Base-by-base conservation (phyloP, 2,797 vertebrate genomes). In the Galagoides demidoff region DNA sequence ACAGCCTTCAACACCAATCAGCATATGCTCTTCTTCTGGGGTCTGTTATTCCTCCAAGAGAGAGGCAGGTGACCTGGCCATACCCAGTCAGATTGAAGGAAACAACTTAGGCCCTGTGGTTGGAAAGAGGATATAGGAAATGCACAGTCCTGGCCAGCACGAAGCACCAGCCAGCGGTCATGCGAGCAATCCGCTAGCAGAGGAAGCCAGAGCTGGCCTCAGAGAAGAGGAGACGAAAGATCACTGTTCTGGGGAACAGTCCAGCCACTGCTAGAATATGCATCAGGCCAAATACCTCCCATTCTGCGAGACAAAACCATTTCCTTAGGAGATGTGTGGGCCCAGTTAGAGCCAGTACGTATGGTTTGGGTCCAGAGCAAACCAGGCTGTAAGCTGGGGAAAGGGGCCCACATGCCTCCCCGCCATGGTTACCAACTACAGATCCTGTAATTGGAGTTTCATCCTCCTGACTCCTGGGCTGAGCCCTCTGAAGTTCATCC, bases 361-460 rank as follows among this genome's bases (percentile, higher is more conserved):
- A 0, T 4, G 43, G 52, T 37, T 14, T 25, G 2, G 7, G 13
- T 22, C 45, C 39, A 12, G 25, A 73, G 27, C 49, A 71, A 68
- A 73, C 25, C 20, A 11, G 9, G 10, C 7, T 57, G 14, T 19
- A 22, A 55, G 2, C 57, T 52, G 49, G 45, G 17, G 11, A 52
- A 3, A 61, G 70, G 4, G 19, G n/a, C 17, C 2, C 4, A 14
- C 20, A 0, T 13, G 43, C 2, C 7, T 39, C 8, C 61, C 25
- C 25, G 39, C 25, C 39, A 16, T 1, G 1, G 23, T 1, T 2
- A 22, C 55, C 57, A 29, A 7, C 9, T 0, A 2, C 0, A 52
- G 6, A 78, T 29, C 0, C 25, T 2, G 6, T n/a, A 9, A 3
- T 0, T 10, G 17, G 45, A 17, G 12, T 25, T 55, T 55, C 59